These are phyloP conservation scores for Dunckerocampus dactyliophorus DNA, from an alignment of 2,113 vertebrate genomes.

Conservation along the genomic window DNA sequence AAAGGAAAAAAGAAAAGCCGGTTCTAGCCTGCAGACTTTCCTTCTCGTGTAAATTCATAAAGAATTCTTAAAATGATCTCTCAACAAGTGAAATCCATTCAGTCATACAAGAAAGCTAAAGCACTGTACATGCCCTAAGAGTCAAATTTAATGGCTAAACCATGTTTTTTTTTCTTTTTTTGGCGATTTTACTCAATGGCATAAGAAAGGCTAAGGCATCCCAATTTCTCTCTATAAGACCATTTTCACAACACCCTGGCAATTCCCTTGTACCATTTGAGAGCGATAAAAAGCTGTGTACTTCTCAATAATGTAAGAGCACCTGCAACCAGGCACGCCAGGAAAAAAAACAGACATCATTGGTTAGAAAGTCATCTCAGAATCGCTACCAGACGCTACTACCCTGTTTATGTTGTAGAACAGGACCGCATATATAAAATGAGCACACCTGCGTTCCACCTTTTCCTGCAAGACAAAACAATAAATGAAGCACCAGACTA, in stretches of 20 bases:
- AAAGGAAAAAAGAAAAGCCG: constrained; percentile 20
- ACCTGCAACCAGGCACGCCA: background rate
- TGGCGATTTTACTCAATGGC: background rate
- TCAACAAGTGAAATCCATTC: constrained; percentile 56
- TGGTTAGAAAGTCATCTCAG: constrained; percentile 12
- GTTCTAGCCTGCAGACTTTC: constrained; percentile 18
- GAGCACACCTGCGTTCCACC: constrained; percentile 20
- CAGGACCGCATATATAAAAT: constrained; percentile 1
- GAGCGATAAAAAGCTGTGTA: constrained; percentile 17
- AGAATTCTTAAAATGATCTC: constrained; percentile 28
- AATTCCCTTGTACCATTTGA: constrained; percentile 19
- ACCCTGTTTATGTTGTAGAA: background rate
- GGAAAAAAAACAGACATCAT: background rate
- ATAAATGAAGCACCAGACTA: constrained; percentile 5
- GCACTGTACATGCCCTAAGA: constrained; percentile 5
- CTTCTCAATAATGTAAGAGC: constrained; percentile 39
- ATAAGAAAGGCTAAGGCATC: constrained; percentile 10
- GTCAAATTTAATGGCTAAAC: constrained; percentile 27
- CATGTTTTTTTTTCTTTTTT: background rate
- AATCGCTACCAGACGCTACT: background rate
- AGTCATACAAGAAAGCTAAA: constrained; percentile 22
- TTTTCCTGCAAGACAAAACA: constrained; percentile 21
- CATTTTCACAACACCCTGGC: constrained; percentile 14
- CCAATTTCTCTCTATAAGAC: constrained; percentile 3
- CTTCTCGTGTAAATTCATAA: background rate